Percentiles rank a stretch among this genome's conserved stretches.
Evolutionary conservation across 2,113 vertebrate genomes (phyloP).

Genomic region (Otis tarda): DNA sequence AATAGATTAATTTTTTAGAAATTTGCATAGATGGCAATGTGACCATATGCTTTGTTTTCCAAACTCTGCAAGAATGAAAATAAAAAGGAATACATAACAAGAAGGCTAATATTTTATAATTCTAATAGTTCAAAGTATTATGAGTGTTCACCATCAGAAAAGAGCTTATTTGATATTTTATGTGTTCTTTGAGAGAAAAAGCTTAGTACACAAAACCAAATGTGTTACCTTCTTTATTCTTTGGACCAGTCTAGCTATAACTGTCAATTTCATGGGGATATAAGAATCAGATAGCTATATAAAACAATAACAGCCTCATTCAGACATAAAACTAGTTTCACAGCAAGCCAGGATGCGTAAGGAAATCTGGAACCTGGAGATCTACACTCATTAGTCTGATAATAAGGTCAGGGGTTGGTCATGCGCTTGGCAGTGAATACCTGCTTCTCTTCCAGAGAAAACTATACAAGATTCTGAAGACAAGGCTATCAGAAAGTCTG

Average conservation of each 20-base stretch:
- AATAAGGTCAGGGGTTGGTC: neutral
- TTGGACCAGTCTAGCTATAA: neutral
- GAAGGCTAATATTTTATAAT: neutral
- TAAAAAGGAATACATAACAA: neutral
- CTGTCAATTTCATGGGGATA: constrained; percentile 25
- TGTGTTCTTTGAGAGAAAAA: neutral
- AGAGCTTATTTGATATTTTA: neutral
- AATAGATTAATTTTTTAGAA: neutral
- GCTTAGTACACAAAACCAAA: neutral
- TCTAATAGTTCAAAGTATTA: neutral
- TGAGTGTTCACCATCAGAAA: neutral
- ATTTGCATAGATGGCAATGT: neutral
- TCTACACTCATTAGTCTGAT: neutral
- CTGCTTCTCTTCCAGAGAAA: neutral
- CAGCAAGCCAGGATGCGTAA: neutral
- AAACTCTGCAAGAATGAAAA: neutral
- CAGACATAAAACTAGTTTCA: neutral
- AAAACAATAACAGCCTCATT: constrained; percentile 42
- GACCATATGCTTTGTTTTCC: neutral
- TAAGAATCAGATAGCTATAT: constrained; percentile 7
- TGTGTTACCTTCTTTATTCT: neutral
- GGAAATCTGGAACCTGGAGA: neutral
- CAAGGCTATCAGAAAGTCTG: neutral
- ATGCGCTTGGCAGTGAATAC: neutral
- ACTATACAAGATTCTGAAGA: neutral